Conservation (phyloP, 2,113 vertebrate genomes). For the Thalassoma bifasciatum region DNA sequence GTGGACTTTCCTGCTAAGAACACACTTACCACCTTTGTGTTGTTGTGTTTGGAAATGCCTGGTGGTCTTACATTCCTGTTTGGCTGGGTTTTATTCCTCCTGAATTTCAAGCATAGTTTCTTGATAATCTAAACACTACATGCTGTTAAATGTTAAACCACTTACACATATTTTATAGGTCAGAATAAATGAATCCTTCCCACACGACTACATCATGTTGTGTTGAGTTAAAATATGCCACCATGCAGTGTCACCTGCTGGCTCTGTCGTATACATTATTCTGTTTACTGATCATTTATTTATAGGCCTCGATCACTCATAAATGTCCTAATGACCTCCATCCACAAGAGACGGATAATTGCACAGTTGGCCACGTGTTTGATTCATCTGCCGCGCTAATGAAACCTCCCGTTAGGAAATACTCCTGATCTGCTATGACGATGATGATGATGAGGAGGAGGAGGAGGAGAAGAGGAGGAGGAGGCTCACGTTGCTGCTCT, state of each 20-base stretch:
- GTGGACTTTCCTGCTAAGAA: constrained; percentile 46
- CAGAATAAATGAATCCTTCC: background rate
- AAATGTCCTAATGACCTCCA: constrained; percentile 72
- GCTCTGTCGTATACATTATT: constrained; percentile 15
- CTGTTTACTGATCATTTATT: constrained; percentile 75
- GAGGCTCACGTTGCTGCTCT: constrained; percentile 6
- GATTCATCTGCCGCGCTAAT: constrained; percentile 71
- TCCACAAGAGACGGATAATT: constrained; percentile 67
- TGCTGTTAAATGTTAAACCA: background rate
- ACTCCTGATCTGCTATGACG: constrained; percentile 33
- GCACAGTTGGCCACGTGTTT: constrained; percentile 67
- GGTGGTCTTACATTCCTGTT: constrained; percentile 40
- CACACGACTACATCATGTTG: constrained; percentile 4
- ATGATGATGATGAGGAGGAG: background rate
- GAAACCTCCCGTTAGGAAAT: constrained; percentile 50
- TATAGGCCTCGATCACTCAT: constrained; percentile 67
- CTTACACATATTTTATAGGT: background rate
- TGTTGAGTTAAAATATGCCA: background rate
- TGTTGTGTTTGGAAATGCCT: constrained; percentile 32
- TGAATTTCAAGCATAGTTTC: background rate
- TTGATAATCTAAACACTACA: background rate
- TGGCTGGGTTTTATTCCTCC: background rate
- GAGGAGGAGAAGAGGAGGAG: background rate
- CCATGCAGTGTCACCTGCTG: constrained; percentile 52
- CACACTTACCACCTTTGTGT: constrained; percentile 41